Conservation (phyloP, 2,113 vertebrate species). For the Myrmophylax atrothorax region DNA sequence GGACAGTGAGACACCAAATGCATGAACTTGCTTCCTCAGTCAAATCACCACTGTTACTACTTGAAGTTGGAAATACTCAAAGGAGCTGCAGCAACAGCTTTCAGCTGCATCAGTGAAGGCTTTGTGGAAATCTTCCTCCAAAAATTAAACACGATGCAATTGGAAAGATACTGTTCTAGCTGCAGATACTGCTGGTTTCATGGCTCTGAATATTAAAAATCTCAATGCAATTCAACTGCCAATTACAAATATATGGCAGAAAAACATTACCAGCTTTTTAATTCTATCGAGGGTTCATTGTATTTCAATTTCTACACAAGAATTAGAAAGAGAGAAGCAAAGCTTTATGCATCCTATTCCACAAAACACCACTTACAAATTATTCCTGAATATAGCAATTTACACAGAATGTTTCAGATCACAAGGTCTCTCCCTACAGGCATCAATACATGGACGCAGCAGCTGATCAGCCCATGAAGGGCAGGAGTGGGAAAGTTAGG, state of each 20-base stretch:
- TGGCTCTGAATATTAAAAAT: not conserved
- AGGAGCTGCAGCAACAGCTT: not conserved
- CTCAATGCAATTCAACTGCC: not conserved
- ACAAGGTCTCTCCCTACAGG: not conserved
- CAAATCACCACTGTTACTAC: not conserved
- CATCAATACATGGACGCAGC: fast-evolving
- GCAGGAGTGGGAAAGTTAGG: not conserved
- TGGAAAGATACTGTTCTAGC: not conserved
- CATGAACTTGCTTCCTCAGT: not conserved
- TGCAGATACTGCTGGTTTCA: not conserved
- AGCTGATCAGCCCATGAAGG: not conserved
- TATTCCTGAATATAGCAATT: not conserved
- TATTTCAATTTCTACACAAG: not conserved
- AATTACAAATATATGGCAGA: fast-evolving
- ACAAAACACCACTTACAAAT: not conserved
- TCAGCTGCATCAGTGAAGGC: not conserved
- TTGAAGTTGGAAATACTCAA: not conserved
- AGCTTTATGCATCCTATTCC: not conserved
- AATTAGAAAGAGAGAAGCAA: not conserved
- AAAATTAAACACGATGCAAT: not conserved
- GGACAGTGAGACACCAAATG: not conserved
- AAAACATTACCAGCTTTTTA: not conserved
- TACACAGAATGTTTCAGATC: not conserved
- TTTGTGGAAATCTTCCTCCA: not conserved
- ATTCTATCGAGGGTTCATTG: not conserved